A percentile compares a stretch with the other conserved stretches of the same genome.
Conservation (phyloP, 2,888 invertebrate genomes). For the Oxycera nigricornis region DNA sequence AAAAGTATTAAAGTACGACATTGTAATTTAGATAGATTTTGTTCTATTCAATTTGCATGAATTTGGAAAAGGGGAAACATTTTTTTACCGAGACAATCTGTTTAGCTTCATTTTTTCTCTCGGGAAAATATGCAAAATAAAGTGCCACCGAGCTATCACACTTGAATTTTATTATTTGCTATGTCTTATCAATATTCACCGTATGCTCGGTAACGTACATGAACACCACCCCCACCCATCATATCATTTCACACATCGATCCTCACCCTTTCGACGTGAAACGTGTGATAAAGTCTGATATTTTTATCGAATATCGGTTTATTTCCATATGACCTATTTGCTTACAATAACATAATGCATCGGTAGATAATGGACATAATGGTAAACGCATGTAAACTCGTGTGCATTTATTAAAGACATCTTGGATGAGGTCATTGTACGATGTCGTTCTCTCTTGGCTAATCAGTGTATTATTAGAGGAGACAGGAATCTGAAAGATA, state of each 20-base stretch:
- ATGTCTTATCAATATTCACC: background rate
- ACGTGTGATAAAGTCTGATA: background rate
- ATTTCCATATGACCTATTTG: constrained; percentile 31
- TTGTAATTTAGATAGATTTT: no score
- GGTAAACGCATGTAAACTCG: background rate
- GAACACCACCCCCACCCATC: background rate
- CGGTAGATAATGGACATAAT: constrained; percentile 5
- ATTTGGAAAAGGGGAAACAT: no score
- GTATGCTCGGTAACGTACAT: background rate
- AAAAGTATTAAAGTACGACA: no score
- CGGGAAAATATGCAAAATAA: no score
- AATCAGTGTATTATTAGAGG: background rate
- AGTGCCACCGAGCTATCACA: no score
- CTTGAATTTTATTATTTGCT: no score
- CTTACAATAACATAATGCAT: constrained; percentile 28
- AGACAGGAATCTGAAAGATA: background rate
- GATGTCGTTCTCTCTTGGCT: background rate
- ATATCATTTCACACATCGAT: background rate
- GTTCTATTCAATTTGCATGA: no score
- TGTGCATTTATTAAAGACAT: constrained; percentile 13
- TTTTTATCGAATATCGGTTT: background rate
- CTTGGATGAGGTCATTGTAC: constrained; percentile 3
- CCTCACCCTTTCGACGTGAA: background rate
- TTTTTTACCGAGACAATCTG: no score
- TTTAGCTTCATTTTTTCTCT: no score